Percentiles rank a stretch among this genome's conserved stretches.
Evolutionary conservation across 2,888 invertebrate genomes (phyloP).

Genomic region (Erpobdella octoculata): DNA sequence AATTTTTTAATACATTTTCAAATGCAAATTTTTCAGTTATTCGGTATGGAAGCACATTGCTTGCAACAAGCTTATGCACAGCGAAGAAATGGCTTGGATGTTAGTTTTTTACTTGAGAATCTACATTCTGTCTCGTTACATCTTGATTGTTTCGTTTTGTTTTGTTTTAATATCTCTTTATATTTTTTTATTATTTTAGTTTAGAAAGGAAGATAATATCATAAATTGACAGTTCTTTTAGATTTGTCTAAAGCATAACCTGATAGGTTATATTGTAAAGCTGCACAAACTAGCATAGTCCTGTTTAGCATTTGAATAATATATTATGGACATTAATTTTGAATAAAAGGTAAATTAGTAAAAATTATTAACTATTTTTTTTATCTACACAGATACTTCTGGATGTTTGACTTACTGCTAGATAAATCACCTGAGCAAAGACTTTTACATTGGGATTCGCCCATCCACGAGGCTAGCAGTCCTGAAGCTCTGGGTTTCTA

Average conservation of each 20-base stretch:
- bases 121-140: neutral
- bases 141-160: neutral
- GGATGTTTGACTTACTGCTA: slow-evolving; percentile 44
- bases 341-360: too few relatives aligned
- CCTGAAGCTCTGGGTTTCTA: neutral
- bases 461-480: slow-evolving; percentile 34
- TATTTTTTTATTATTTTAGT: neutral
- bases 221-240: neutral
- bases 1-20: neutral
- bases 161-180: neutral
- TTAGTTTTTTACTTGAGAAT: slow-evolving; percentile 40
- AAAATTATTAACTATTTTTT: too few relatives aligned
- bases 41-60: slow-evolving; percentile 53
- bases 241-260: too few relatives aligned
- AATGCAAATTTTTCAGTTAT: slow-evolving; percentile 50
- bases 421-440: slow-evolving; percentile 41
- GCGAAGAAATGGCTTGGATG: slow-evolving; percentile 52
- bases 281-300: too few relatives aligned
- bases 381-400: slow-evolving; percentile 48
- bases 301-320: too few relatives aligned
- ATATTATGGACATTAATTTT: too few relatives aligned
- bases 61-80: slow-evolving; percentile 51
- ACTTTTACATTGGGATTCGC: slow-evolving; percentile 42
- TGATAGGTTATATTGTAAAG: too few relatives aligned
- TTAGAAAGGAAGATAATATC: neutral